These are phyloP conservation scores for Anseranas semipalmata DNA, from an alignment of 2,113 vertebrate species.

Conservation along the genomic window DNA sequence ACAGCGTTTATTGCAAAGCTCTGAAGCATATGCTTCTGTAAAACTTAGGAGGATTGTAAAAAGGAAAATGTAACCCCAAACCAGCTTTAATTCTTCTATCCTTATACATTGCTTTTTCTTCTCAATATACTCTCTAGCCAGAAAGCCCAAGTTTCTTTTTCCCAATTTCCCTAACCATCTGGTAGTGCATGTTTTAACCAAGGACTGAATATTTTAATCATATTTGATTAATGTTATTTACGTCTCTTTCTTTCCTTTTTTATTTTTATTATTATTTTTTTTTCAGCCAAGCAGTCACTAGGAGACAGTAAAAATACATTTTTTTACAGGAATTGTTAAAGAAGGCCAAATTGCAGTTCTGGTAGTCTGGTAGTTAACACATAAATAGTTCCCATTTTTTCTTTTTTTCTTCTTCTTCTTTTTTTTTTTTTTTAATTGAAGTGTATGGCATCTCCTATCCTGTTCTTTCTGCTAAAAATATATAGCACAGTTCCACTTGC, in stretches of 20 bases:
- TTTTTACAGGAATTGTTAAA: neutral
- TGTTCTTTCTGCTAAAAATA: neutral
- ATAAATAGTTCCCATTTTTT: neutral
- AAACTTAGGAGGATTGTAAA: neutral
- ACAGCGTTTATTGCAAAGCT: neutral
- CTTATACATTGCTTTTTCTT: neutral
- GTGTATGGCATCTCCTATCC: neutral
- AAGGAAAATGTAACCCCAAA: neutral
- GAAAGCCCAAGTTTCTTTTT: neutral
- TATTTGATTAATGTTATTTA: neutral
- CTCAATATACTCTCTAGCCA: neutral
- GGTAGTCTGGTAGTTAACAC: neutral
- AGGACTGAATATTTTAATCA: neutral
- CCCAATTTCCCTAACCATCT: neutral
- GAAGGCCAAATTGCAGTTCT: neutral
- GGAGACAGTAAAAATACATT: neutral
- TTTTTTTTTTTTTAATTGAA: neutral
- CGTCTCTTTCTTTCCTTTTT: neutral
- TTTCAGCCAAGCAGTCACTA: neutral
- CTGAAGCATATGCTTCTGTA: neutral
- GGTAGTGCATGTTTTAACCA: neutral
- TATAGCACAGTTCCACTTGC: accelerated
- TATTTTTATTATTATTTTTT: neutral
- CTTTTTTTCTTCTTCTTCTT: neutral
- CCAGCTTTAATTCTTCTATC: neutral